Conservation (phyloP, 1,140 invertebrate species). For the Nomia melanderi region DNA sequence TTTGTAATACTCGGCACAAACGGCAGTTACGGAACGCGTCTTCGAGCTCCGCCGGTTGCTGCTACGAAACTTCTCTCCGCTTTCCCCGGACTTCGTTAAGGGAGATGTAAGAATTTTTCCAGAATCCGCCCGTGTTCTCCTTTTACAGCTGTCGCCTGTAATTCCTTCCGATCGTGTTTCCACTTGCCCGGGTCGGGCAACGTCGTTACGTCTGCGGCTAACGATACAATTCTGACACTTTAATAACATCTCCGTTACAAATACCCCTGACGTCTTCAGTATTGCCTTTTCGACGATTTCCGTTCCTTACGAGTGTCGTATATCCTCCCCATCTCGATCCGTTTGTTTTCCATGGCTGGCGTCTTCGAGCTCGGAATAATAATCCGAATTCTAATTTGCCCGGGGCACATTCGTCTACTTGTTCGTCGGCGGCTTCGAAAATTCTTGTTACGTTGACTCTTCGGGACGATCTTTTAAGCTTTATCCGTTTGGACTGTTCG, state of each 20-base stretch:
- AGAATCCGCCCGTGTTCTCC: not conserved
- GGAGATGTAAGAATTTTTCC: not conserved
- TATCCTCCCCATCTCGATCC: not conserved
- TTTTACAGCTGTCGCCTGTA: not conserved
- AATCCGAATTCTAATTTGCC: too few species aligned
- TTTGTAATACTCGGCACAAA: not conserved
- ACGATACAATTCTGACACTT: slow-evolving; percentile 30
- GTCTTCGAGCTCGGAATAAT: not conserved
- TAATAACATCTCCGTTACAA: slow-evolving; percentile 37
- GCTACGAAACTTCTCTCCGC: not conserved
- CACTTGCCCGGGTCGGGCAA: not conserved
- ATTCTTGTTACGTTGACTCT: too few species aligned
- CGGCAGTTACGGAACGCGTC: not conserved
- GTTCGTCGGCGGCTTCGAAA: too few species aligned
- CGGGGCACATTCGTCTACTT: too few species aligned
- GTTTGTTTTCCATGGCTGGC: too few species aligned
- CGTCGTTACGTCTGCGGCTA: slow-evolving; percentile 7
- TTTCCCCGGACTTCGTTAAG: not conserved
- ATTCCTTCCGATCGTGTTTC: slow-evolving; percentile 27
- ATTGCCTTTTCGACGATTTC: slow-evolving; percentile 1
- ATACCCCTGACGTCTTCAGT: not conserved
- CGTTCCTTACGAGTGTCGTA: not conserved
- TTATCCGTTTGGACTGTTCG: too few species aligned
- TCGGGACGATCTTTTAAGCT: too few species aligned
- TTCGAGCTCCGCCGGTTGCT: too few species aligned